Percentiles rank a stretch among this genome's conserved stretches.
These are phyloP conservation scores for Laticauda laticaudata DNA, from an alignment of 2,113 vertebrate species.

Conservation along the genomic window DNA sequence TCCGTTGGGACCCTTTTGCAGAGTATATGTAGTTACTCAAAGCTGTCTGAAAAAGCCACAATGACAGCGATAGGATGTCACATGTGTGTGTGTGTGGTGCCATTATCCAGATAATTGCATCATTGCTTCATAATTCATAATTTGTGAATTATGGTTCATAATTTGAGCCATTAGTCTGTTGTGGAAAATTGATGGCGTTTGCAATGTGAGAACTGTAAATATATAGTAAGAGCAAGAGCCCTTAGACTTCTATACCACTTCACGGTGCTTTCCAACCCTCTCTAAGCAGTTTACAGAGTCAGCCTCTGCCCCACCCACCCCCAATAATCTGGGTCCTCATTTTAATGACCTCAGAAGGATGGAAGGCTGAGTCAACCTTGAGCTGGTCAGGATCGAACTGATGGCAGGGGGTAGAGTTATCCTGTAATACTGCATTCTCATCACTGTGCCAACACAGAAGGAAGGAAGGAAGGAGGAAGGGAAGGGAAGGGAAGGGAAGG, in stretches of 20 bases:
- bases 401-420: too few species aligned
- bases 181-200: background rate
- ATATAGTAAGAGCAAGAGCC: background rate
- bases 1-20: background rate
- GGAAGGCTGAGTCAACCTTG: background rate
- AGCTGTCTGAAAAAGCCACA: background rate
- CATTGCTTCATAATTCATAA: too few species aligned
- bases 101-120: background rate
- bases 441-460: too few species aligned
- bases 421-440: too few species aligned
- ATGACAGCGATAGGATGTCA: background rate
- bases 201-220: background rate
- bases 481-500: too few species aligned
- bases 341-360: background rate
- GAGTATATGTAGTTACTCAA: background rate
- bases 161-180: background rate
- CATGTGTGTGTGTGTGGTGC: background rate
- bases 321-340: background rate
- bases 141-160: background rate
- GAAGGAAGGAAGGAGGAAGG: too few species aligned
- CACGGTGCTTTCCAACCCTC: background rate
- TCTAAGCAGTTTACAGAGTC: background rate
- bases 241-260: background rate
- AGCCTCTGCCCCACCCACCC: too few species aligned
- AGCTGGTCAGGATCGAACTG: background rate